Evolutionary conservation across 2,888 invertebrate genomes (phyloP).

Genomic region (Rhamnusium bicolor): DNA sequence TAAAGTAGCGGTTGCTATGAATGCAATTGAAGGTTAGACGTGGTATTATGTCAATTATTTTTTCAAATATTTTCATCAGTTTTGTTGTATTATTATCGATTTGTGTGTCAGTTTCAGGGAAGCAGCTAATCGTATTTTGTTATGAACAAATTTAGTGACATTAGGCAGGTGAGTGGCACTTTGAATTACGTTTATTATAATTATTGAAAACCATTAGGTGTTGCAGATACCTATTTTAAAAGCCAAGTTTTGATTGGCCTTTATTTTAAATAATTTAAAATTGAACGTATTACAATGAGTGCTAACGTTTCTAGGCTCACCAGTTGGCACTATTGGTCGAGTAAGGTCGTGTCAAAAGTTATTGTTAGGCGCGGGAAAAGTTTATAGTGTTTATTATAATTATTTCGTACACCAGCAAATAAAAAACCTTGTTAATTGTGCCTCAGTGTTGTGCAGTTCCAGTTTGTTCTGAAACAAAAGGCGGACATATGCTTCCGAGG

Average conservation of each 20-base stretch:
- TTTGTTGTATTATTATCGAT: slow-evolving; percentile 39
- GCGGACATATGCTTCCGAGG: too few relatives aligned
- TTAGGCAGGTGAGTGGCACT: slow-evolving; percentile 43
- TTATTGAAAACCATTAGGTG: too few relatives aligned
- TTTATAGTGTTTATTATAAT: too few relatives aligned
- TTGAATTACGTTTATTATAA: too few relatives aligned
- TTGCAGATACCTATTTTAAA: not conserved
- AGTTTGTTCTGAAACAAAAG: too few relatives aligned
- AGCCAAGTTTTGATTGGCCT: not conserved
- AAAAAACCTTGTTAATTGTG: too few relatives aligned
- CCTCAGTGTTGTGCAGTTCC: too few relatives aligned
- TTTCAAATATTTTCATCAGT: slow-evolving; percentile 23
- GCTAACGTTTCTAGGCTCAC: too few relatives aligned
- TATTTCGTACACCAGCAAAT: too few relatives aligned
- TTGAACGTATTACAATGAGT: not conserved
- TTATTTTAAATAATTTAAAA: not conserved
- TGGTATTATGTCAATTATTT: slow-evolving; percentile 29
- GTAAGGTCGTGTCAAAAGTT: too few relatives aligned
- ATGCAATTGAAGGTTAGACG: slow-evolving; percentile 28
- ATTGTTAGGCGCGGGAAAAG: too few relatives aligned
- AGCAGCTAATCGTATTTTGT: slow-evolving; percentile 20
- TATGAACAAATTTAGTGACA: slow-evolving; percentile 45
- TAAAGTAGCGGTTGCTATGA: slow-evolving; percentile 41
- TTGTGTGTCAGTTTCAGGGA: slow-evolving; percentile 26
- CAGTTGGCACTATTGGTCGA: too few relatives aligned